phyloP scores from a whole-genome alignment of 2,797 vertebrate species.

The Dermochelys coriacea region DNA sequence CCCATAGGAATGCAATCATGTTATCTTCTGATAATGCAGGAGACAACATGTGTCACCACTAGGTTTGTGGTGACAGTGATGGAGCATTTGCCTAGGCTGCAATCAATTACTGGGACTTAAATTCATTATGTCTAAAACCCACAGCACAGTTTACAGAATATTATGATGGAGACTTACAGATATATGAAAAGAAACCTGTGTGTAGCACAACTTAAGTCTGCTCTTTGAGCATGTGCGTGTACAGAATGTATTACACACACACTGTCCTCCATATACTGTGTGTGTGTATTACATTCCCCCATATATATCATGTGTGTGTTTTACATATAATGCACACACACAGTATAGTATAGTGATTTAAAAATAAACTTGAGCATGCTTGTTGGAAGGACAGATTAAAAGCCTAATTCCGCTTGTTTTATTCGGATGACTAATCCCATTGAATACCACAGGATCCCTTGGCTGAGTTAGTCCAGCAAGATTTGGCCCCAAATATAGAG shows the following conservation, averaged over 20 bases:
- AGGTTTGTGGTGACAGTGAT: conserved; percentile 26
- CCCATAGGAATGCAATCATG: conserved; percentile 22
- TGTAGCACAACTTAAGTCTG: conserved; percentile 30
- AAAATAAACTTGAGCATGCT: neutral
- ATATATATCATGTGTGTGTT: neutral
- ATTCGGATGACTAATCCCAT: conserved; percentile 1
- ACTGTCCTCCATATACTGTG: neutral
- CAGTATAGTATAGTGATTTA: neutral
- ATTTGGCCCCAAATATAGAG: neutral
- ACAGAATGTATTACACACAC: neutral
- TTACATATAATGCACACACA: neutral
- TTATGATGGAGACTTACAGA: neutral
- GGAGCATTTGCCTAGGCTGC: conserved; percentile 28
- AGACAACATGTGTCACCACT: conserved; percentile 1
- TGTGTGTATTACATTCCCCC: too few relatives aligned
- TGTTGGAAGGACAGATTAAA: neutral
- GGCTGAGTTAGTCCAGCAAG: neutral
- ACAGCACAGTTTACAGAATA: neutral
- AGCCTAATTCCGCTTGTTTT: neutral
- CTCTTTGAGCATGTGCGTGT: neutral
- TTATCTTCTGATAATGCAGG: conserved; percentile 28
- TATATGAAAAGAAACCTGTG: conserved; percentile 1
- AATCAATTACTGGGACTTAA: conserved; percentile 56
- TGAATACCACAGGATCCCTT: neutral
- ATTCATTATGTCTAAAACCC: conserved; percentile 39